Evolutionary conservation across 1,140 invertebrate species (phyloP), one percentile per base, ranked within the genome.

Genomic region (Leptonema lineaticorne): DNA sequence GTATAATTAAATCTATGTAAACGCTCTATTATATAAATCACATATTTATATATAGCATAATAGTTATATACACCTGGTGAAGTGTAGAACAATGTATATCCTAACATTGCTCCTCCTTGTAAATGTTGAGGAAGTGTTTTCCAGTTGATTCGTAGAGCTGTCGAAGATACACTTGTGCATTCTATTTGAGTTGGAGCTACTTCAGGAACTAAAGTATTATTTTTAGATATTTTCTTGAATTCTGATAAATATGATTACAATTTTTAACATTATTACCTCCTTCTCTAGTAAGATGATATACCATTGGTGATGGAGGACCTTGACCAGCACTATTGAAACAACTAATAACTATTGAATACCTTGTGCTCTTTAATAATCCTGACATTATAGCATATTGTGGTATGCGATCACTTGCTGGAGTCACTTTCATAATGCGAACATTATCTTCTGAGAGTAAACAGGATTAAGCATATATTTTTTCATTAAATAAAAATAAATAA

Each of bases 251-350:
- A 1, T 53, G 1, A 53, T 3, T 4, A 37, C n/a, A 37, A 37
- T 2, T 16, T 53, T 5, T 11, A 6, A 53, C 20, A 2, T 3
- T 53, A 6, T 9, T 22, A 82, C 91, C 90, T 84, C 94, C 93
- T 87, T 96, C 94, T 69, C 92, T 86, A 1, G 94, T 96, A 30
- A 90, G 89, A 28, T 91, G 90, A 63, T 89, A 86, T 16, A 92
- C 84, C 20, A 90, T 86, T 0, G 87, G 77, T 7, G 92, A 94
- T 24, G 87, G 86, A 0, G 94, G 94, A n/a, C 94, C 94, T 18
- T 87, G 86, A 0, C 93, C 94, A 58, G 94, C 90, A 69, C 87
- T 88, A 74, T 96, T 97, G 74, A 92, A 93, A 1, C 93, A 92
- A 75, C 91, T 88, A 27, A 97, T 88, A 11, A 89, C 87, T 46